Evolutionary conservation across 2,113 vertebrate genomes (phyloP).

Genomic region (Pseudopodoces humilis): DNA sequence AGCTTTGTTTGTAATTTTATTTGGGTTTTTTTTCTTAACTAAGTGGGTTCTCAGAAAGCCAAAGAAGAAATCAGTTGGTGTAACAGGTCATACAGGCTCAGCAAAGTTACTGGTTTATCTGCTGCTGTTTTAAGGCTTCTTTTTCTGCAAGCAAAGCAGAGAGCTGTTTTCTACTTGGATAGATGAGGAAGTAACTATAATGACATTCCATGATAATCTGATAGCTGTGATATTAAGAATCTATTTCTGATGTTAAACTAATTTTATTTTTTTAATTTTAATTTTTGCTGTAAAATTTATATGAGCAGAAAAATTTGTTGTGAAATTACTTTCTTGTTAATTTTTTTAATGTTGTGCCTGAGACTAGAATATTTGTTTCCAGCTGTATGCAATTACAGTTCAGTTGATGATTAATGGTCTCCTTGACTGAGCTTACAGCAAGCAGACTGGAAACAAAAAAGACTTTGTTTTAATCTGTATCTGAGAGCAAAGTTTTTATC

Average conservation of each 20-base stretch:
- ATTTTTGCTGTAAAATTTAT: neutral
- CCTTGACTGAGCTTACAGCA: neutral
- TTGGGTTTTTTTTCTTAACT: neutral
- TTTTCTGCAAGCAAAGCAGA: neutral
- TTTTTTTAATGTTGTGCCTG: neutral
- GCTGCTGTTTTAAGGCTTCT: neutral
- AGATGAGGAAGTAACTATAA: neutral
- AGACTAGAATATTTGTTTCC: neutral
- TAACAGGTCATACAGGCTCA: neutral
- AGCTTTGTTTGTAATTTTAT: neutral
- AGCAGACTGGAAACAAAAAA: neutral
- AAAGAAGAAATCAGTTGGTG: neutral
- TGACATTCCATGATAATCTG: neutral
- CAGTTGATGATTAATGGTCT: slow-evolving; percentile 26
- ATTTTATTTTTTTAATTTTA: neutral
- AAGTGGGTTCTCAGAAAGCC: neutral
- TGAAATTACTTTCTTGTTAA: neutral
- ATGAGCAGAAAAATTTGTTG: neutral
- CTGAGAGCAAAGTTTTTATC: neutral
- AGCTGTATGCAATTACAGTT: neutral
- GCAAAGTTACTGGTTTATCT: neutral
- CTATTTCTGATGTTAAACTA: neutral
- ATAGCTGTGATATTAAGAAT: neutral
- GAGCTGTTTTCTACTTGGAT: neutral
- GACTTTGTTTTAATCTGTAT: neutral